These are phyloP conservation scores for Malurus leucopterus DNA, from an alignment of 2,797 vertebrate genomes.

Conservation along the genomic window DNA sequence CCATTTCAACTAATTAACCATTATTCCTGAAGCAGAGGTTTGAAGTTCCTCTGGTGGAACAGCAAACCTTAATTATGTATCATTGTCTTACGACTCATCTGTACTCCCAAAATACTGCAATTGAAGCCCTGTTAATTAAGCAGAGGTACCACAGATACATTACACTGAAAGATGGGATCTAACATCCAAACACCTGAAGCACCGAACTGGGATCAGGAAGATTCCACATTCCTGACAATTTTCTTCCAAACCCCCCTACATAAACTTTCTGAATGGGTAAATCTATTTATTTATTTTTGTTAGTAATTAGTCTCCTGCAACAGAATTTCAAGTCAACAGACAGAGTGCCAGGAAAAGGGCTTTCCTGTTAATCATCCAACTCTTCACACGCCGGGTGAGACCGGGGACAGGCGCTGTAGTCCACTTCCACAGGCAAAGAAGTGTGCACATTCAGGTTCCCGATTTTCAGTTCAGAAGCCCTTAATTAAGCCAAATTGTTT, in stretches of 20 bases:
- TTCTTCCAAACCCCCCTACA: not conserved
- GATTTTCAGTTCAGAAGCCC: conserved; percentile 11
- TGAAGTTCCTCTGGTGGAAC: conserved; percentile 1
- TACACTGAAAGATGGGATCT: not conserved
- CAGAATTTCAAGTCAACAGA: not conserved
- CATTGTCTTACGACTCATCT: not conserved
- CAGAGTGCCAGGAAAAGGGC: not conserved
- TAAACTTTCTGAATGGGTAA: not conserved
- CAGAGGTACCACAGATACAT: not conserved
- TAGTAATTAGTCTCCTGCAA: not conserved
- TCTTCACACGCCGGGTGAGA: accelerated
- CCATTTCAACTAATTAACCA: conserved; percentile 2
- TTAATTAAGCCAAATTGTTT: conserved; percentile 41
- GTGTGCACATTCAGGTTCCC: not conserved
- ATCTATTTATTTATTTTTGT: not conserved
- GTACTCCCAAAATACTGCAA: not conserved
- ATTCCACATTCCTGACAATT: accelerated
- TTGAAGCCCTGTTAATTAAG: not conserved
- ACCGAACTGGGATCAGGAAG: not conserved
- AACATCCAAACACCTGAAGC: not conserved
- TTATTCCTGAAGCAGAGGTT: not conserved
- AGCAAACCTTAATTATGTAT: conserved; percentile 17
- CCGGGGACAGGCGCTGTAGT: accelerated
- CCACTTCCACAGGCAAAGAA: not conserved
- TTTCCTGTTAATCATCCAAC: not conserved